Base-by-base conservation (phyloP, 2,888 invertebrate species). In the Ariolimax columbianus region DNA sequence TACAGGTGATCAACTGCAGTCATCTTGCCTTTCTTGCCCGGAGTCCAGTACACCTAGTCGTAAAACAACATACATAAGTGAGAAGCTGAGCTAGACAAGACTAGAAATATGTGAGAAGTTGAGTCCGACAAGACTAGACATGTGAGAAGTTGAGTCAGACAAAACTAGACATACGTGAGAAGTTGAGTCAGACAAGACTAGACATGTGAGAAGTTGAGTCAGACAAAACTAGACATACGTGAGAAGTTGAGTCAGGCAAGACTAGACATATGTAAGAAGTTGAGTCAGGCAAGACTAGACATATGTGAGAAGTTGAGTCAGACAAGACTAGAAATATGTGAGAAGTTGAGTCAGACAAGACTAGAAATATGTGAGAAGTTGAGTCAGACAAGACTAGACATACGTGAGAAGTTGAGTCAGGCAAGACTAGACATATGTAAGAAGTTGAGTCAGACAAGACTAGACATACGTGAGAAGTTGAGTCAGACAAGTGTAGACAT, bases 1-100 rank as follows among this genome's bases (percentile, higher is more conserved):
- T 91, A 91, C 33, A 93, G 88, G 55, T 90, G 88, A 80, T 93
- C 91, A 3, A 94, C 94, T 38, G 93, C 93, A 43, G 90, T 90
- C 84, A 88, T 78, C 33, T 84, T 85, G n/a, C 86, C 82, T 88
- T 87, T 73, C 86, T 86, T 19, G 3, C 90, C 89, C 75, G 87
- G 86, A 19, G 88, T 85, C 77, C 86, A 88, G 84, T 90, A 92
- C 23, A 90, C 90, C 91, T 91, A 47, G 47, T 55, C 23, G 23
- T 19, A 55, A 55, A 55, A 55, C 55, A 55, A 19, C 55, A 55
- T 23, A 14, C 23, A 23, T 11, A 23, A 11, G 23, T 55, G 55
- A 55, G 55, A 19, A 47, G 14, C 14, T 47, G 47, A 19, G 3
- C 9, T 19, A 55, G 19, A 55, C 55, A 55, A 55, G 55, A 55